phyloP scores from a whole-genome alignment of 2,888 invertebrate genomes.

The Tetragonisca angustula region DNA sequence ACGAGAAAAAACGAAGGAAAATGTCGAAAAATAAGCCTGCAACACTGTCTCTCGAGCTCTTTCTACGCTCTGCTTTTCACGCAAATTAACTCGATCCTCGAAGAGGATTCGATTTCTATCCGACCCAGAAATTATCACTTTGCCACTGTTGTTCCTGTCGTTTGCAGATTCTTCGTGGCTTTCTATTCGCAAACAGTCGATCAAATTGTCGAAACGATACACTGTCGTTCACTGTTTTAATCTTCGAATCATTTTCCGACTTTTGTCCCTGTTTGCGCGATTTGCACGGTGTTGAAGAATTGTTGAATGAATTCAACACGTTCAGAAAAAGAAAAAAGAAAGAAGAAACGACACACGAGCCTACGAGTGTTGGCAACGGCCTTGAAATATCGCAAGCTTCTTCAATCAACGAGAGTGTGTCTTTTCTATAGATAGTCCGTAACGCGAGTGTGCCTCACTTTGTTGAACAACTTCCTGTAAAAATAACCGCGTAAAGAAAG shows the following conservation, averaged over 20 bases:
- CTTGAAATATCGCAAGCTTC: not conserved
- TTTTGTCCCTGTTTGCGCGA: no score
- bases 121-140: conserved; percentile 25
- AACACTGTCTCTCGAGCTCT: not conserved
- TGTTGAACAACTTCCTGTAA: not conserved
- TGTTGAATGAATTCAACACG: no score
- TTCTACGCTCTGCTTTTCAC: conserved; percentile 13
- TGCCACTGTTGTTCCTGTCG: not conserved
- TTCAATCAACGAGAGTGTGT: not conserved
- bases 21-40: not conserved
- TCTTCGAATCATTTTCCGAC: not conserved
- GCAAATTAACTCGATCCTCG: conserved; percentile 14
- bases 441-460: not conserved
- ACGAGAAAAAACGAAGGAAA: not conserved
- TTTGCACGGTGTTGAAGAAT: no score
- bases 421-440: not conserved
- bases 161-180: not conserved
- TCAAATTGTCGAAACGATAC: not conserved
- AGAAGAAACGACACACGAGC: no score
- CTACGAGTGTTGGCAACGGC: not conserved
- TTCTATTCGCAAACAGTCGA: not conserved
- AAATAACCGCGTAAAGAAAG: not conserved
- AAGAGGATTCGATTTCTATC: not conserved
- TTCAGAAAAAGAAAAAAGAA: no score
- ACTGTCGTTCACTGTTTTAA: not conserved